Conservation (phyloP, 37 sponge, comb jelly and placozoan species). For the Amphimedon queenslandica region DNA sequence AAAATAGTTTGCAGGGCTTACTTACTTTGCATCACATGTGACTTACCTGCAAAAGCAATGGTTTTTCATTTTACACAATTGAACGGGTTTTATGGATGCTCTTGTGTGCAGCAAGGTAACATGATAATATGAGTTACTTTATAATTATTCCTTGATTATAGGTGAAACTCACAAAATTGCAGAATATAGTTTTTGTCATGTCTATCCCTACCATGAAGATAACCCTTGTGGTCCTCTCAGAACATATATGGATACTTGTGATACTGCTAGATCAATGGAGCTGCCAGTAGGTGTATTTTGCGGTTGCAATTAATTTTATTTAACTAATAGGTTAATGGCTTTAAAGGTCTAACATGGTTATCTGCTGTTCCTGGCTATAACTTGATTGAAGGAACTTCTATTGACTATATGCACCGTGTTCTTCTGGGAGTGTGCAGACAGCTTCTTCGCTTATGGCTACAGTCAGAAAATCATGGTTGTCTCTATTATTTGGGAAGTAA, state of each 20-base stretch:
- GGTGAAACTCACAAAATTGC: slow-evolving; percentile 7
- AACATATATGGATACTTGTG: slow-evolving; percentile 7
- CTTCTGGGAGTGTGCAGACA: slow-evolving; percentile 35
- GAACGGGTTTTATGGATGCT: slow-evolving; percentile 42
- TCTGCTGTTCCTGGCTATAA: slow-evolving; percentile 19
- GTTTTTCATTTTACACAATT: slow-evolving; percentile 32
- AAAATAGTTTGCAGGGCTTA: neutral
- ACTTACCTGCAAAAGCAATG: slow-evolving; percentile 43
- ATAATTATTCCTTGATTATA: neutral
- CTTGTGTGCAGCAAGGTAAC: slow-evolving; percentile 32
- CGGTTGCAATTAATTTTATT: neutral
- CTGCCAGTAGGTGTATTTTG: neutral
- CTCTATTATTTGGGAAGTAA: slow-evolving; percentile 24
- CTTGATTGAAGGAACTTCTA: slow-evolving; percentile 18
- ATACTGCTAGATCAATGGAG: neutral
- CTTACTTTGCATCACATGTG: slow-evolving; percentile 27
- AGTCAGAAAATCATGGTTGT: slow-evolving; percentile 9
- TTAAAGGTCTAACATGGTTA: slow-evolving; percentile 31
- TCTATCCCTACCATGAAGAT: slow-evolving; percentile 11
- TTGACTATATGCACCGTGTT: too few relatives aligned
- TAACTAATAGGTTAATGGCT: slow-evolving; percentile 11
- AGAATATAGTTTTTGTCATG: slow-evolving; percentile 16
- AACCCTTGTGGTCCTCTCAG: slow-evolving; percentile 24
- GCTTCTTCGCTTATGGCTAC: slow-evolving; percentile 28
- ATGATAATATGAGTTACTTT: neutral